Base-by-base conservation (phyloP, 92 coral and sea anemone species). In the Montipora capitata region DNA sequence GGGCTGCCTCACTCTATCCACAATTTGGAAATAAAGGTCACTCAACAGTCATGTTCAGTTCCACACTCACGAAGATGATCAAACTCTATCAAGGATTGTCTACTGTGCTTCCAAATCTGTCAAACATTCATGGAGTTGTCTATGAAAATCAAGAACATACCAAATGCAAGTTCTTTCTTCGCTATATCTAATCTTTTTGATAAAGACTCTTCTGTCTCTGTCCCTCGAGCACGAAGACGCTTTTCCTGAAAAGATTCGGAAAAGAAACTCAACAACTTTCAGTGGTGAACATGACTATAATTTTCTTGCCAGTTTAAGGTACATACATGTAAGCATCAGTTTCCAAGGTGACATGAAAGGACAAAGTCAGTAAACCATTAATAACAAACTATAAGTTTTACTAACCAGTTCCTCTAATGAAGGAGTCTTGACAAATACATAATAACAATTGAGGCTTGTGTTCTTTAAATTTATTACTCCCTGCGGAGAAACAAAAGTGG, bases 381-480 rank as follows among this genome's bases (percentile, higher is more conserved):
- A 3, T 48, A 48, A 48, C 10, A 27, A 27, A 27, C 35, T 27
- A 27, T 27, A 27, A 27, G 2, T 27, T 27, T 27, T 27, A 27
- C 35, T 84, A 73, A 96, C 99, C 79, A 97, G 88, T 77, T 92
- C 99, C 42, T 92, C 84, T 48, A 97, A n/a, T 7, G 95, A 87
- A 20, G 99, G 98, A 14, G 99, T 85, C 88, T 97, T 92, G 16
- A 92, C 76, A 87, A 97, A 97, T 67, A 97, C 52, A 77, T 82
- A 97, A 68, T 84, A 78, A 81, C 98, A 95, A 12, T 96, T 93
- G 76, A 94, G 63, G 43, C 81, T 69, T 40, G 95, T 92, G 4
- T 85, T 84, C 96, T 97, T 97, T 52, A 97, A 87, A 75, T 76
- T 97, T 42, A 88, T 73, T 20, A 97, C 99, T 72, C 99, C 99